A percentile compares a stretch with the other conserved stretches of the same genome.
These are phyloP conservation scores for Muscicapa striata DNA, from an alignment of 2,797 vertebrate species.

Conservation along the genomic window DNA sequence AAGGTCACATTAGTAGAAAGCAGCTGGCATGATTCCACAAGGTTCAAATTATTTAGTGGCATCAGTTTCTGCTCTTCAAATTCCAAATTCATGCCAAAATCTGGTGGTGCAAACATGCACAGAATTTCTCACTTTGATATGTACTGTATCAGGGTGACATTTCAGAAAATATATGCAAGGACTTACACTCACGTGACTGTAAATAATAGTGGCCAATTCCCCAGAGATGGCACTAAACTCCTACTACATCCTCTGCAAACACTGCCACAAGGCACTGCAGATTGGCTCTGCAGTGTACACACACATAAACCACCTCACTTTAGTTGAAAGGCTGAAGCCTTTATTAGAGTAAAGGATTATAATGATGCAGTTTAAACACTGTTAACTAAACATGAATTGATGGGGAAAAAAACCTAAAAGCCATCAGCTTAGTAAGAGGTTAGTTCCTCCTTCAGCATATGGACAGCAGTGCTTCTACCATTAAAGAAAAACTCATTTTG, in stretches of 20 bases:
- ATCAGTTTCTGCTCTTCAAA: constrained; percentile 15
- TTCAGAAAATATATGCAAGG: constrained; percentile 27
- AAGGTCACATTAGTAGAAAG: constrained; percentile 51
- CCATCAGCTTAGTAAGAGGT: not conserved
- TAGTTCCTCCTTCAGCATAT: not conserved
- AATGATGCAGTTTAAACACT: constrained; percentile 24
- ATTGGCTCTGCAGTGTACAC: constrained; percentile 5
- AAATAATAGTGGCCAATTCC: constrained; percentile 37
- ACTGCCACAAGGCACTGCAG: constrained; percentile 21
- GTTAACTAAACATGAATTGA: constrained; percentile 23
- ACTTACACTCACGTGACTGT: not conserved
- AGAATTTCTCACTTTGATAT: not conserved
- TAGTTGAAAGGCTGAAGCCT: not conserved
- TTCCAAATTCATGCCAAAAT: constrained; percentile 7
- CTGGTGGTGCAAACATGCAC: constrained; percentile 7
- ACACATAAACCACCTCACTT: constrained; percentile 6
- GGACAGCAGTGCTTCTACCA: not conserved
- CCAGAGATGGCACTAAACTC: constrained; percentile 27
- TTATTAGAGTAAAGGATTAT: constrained; percentile 37
- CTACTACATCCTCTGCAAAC: constrained; percentile 37
- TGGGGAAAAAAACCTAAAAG: not conserved
- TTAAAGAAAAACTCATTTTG: not conserved
- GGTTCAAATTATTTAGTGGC: constrained; percentile 21
- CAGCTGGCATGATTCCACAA: not conserved
- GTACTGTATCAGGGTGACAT: constrained; percentile 35